Base-by-base conservation (phyloP, 2,113 vertebrate genomes). In the Melanotaenia duboulayi region DNA sequence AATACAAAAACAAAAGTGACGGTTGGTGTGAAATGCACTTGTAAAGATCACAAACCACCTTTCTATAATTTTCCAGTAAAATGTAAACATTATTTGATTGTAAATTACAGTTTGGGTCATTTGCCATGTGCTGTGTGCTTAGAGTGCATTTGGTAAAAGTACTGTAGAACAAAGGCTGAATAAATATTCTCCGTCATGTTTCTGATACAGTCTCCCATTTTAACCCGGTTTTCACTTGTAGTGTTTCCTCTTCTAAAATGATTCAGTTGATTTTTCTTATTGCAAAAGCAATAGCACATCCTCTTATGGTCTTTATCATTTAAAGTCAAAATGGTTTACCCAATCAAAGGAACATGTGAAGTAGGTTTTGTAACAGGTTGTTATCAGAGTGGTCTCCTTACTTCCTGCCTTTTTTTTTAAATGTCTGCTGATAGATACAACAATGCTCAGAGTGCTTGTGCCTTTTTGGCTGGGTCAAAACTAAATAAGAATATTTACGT, bases 221-320 rank as follows among this genome's bases (percentile, higher is more conserved):
- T 44, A 24, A 48, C 48, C 11, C 11, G 49, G 22, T 54, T 68
- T 0, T 0, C 54, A 56, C 24, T 70, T 78, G 32, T 76, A 37
- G 60, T 84, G 77, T 85, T 84, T 81, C 87, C 91, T 82, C 83
- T 78, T 89, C 76, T 71, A 37, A 61, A 80, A 85, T 82, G 50
- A 72, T 90, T 76, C 86, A 74, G 81, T 83, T 88, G 88, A 78
- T 67, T 93, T 60, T 90, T 88, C 87, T 74, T 74, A 88, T 89
- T 75, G 89, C 85, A 7, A 86, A 52, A 80, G 57, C 63, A 66
- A 66, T 64, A 85, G 91, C 89, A 85, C 91, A 81, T 87, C 84
- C 83, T 91, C 85, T 77, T 20, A 86, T 20, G 39, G 72, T 80
- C 74, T 93, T 88, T 71, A 87, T 85, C 90, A 65, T 91, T 52